These are phyloP conservation scores for Notothenia rossii DNA, from an alignment of 2,113 vertebrate genomes.

Conservation along the genomic window DNA sequence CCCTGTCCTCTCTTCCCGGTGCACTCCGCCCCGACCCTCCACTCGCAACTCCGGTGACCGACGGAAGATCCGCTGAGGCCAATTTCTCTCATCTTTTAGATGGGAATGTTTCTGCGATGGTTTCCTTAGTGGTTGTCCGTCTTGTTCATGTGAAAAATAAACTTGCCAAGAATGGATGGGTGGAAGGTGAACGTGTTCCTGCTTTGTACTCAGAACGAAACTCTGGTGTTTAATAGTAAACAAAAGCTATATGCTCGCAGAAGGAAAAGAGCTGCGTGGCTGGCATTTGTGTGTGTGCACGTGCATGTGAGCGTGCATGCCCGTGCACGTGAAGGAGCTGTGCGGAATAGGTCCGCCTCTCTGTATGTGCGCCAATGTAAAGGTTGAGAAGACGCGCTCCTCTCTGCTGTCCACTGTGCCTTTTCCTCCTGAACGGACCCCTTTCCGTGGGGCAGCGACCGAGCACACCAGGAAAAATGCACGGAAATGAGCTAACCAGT, in stretches of 20 bases:
- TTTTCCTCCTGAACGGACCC: conserved; percentile 10
- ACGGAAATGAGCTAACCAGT: conserved; percentile 11
- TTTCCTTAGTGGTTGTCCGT: conserved; percentile 60
- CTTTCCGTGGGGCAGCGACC: conserved; percentile 12
- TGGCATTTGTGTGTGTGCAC: conserved; percentile 17
- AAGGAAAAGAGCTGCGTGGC: background rate
- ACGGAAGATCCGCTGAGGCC: conserved; percentile 72
- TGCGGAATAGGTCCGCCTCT: conserved; percentile 34
- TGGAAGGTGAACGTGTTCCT: background rate
- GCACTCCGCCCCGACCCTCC: conserved; percentile 74
- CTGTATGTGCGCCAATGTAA: conserved; percentile 33
- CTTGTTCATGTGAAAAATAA: conserved; percentile 44
- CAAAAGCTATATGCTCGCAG: conserved; percentile 10
- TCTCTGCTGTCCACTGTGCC: conserved; percentile 27
- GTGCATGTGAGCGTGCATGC: conserved; percentile 25
- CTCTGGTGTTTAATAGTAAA: background rate
- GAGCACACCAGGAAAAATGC: background rate
- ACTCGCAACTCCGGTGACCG: conserved; percentile 73
- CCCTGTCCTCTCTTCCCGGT: conserved; percentile 71
- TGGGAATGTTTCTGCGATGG: conserved; percentile 63
- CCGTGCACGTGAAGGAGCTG: conserved; percentile 33
- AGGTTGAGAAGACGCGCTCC: conserved; percentile 24
- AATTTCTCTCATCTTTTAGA: conserved; percentile 84
- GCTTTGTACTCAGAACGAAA: conserved; percentile 8
- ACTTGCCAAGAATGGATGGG: conserved; percentile 28